phyloP scores from a whole-genome alignment of 2,797 vertebrate genomes.

The Lacerta agilis region DNA sequence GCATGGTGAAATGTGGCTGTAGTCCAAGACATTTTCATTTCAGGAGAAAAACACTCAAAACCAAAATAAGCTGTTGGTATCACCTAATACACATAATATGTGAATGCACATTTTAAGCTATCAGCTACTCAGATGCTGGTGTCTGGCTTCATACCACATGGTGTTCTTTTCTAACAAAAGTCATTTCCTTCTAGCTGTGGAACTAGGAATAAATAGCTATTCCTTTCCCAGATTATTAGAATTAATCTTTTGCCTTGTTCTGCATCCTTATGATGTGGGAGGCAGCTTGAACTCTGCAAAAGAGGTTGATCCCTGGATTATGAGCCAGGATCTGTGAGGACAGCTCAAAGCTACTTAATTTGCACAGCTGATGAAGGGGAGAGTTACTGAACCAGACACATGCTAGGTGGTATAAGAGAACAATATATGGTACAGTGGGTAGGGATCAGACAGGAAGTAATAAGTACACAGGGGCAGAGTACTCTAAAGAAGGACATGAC shows the following conservation, averaged over 20 bases:
- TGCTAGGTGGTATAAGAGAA: slow-evolving; percentile 22
- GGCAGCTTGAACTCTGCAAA: slow-evolving; percentile 27
- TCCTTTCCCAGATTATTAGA: slow-evolving; percentile 5
- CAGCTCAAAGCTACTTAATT: slow-evolving; percentile 55
- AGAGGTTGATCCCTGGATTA: slow-evolving; percentile 37
- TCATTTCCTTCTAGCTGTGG: background rate
- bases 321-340: slow-evolving; percentile 3
- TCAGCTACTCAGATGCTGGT: background rate
- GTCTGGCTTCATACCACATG: background rate
- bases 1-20: background rate
- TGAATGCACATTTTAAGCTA: background rate
- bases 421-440: background rate
- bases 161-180: background rate
- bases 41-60: background rate
- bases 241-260: slow-evolving; percentile 12
- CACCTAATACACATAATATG: background rate
- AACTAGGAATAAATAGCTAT: background rate
- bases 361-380: background rate
- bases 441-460: background rate
- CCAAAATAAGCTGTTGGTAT: background rate
- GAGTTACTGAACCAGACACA: slow-evolving; percentile 32
- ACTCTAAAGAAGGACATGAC: background rate
- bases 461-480: background rate
- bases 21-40: background rate
- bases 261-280: background rate